phyloP scores from a whole-genome alignment of 2,888 invertebrate genomes.

The Drosophila falleni region DNA sequence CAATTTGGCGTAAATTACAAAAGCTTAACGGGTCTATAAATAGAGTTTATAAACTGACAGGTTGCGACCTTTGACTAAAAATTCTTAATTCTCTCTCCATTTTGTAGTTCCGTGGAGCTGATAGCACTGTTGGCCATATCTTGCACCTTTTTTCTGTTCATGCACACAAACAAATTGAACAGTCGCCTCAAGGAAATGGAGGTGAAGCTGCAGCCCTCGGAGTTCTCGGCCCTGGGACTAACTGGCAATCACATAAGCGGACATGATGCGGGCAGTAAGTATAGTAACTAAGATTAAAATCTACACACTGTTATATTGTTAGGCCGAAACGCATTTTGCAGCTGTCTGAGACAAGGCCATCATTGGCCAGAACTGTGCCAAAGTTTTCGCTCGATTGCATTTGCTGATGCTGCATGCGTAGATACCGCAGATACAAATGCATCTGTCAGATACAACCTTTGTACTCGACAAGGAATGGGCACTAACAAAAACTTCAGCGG shows the following conservation, averaged over 20 bases:
- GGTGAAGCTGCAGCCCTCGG: conserved; percentile 89
- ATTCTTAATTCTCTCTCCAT: conserved; percentile 26
- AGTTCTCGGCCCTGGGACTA: conserved; percentile 86
- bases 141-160: conserved; percentile 93
- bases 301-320: conserved; percentile 21
- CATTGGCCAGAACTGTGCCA: conserved; percentile 45
- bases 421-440: conserved; percentile 35
- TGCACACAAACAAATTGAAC: conserved; percentile 93
- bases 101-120: conserved; percentile 92
- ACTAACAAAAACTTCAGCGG: conserved; percentile 30
- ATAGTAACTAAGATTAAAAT: conserved; percentile 53
- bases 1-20: conserved; percentile 75
- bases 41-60: conserved; percentile 32
- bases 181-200: conserved; percentile 93
- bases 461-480: neutral
- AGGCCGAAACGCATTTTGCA: conserved; percentile 17
- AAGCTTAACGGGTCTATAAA: conserved; percentile 58
- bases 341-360: conserved; percentile 39
- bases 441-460: conserved; percentile 41
- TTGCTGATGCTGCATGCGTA: conserved; percentile 35
- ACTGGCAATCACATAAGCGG: conserved; percentile 84
- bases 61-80: conserved; percentile 58
- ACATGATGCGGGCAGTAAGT: conserved; percentile 83
- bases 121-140: conserved; percentile 93
- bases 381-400: conserved; percentile 56